These are phyloP conservation scores for Aplysina aerophoba DNA, from an alignment of 37 sponge, comb jelly and placozoan species.

Conservation along the genomic window DNA sequence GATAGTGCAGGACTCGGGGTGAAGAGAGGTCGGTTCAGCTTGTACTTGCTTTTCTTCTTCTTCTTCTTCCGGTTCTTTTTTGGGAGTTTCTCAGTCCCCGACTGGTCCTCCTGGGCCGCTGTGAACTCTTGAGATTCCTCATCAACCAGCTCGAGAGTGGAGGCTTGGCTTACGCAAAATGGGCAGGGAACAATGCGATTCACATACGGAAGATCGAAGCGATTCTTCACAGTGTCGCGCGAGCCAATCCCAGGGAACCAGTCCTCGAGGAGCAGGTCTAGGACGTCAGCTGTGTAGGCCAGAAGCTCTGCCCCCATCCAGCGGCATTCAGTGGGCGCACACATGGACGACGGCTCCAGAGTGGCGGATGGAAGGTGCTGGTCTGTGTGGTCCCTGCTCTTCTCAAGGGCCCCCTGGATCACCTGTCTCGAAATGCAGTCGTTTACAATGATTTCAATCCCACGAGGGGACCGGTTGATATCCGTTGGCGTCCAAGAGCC, in stretches of 20 bases:
- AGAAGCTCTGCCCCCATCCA: slow-evolving; percentile 87
- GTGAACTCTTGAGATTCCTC: background rate
- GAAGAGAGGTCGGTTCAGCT: background rate
- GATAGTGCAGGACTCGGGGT: no score
- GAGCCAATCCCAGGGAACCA: slow-evolving; percentile 91
- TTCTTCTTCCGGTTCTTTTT: background rate
- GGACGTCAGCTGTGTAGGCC: slow-evolving; percentile 54
- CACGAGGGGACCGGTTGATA: slow-evolving; percentile 43
- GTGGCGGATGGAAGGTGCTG: background rate
- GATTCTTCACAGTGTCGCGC: slow-evolving; percentile 50
- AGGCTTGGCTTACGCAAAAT: slow-evolving; percentile 59
- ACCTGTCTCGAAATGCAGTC: slow-evolving; percentile 64
- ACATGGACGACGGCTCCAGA: no score
- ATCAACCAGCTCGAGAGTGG: background rate
- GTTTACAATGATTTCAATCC: slow-evolving; percentile 74
- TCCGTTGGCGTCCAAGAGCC: slow-evolving; percentile 70
- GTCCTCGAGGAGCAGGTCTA: slow-evolving; percentile 89
- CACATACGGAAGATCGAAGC: slow-evolving; percentile 69
- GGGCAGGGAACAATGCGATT: slow-evolving; percentile 89
- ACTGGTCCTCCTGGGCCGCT: background rate
- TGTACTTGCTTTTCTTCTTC: slow-evolving; percentile 3
- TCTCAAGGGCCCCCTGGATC: slow-evolving; percentile 29
- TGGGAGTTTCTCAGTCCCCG: background rate
- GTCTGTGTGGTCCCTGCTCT: background rate
- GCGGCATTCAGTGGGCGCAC: slow-evolving; percentile 21